A percentile compares a stretch with the other conserved stretches of the same genome.
phyloP scores from a whole-genome alignment of 2,797 vertebrate genomes.

The Crenichthys baileyi region DNA sequence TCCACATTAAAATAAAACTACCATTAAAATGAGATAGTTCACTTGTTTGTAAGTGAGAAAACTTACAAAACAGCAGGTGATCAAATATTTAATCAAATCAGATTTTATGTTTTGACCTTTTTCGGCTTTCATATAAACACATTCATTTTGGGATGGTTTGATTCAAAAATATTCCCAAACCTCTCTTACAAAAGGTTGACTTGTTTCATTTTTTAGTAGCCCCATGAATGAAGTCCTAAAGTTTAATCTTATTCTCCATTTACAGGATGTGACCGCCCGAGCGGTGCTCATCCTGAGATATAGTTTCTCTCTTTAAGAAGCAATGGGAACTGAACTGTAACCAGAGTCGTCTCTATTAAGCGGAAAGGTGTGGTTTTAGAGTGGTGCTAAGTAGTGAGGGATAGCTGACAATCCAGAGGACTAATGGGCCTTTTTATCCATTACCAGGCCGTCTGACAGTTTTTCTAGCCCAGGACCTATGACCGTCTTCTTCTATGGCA shows the following conservation, averaged over 20 bases:
- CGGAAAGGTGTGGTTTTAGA: constrained; percentile 74
- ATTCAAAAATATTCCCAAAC: not conserved
- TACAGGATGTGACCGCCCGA: constrained; percentile 23
- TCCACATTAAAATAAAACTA: too few species aligned
- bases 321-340: constrained; percentile 64
- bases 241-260: constrained; percentile 12
- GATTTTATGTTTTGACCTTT: not conserved
- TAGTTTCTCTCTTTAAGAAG: constrained; percentile 55
- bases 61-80: not conserved
- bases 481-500: constrained; percentile 49
- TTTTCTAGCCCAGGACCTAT: constrained; percentile 49
- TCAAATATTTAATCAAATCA: not conserved
- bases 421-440: constrained; percentile 78
- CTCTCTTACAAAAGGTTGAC: not conserved
- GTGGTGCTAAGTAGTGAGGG: constrained; percentile 73
- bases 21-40: not conserved
- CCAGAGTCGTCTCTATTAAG: constrained; percentile 69
- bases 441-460: constrained; percentile 71
- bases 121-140: not conserved
- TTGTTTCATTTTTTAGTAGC: not conserved
- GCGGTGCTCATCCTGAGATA: constrained; percentile 14
- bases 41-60: not conserved
- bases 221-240: not conserved
- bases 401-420: constrained; percentile 73
- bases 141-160: not conserved